Conservation (phyloP, 30 jellyfish, hydroid and myxozoan species). For the Aurelia sp. region DNA sequence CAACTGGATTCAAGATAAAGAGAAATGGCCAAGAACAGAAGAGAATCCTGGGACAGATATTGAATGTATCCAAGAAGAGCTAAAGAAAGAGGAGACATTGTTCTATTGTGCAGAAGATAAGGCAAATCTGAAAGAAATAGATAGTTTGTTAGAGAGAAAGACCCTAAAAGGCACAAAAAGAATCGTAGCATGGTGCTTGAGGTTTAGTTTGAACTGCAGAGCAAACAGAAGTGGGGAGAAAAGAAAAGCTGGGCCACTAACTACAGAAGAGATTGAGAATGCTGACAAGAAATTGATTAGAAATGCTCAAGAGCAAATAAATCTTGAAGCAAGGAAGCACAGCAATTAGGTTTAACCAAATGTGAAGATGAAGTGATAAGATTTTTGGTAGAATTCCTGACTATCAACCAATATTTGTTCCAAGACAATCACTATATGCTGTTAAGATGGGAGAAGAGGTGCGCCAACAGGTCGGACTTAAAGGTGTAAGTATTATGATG, state of each 20-base stretch:
- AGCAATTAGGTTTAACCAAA: constrained; percentile 14
- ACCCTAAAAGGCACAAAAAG: too few relatives aligned
- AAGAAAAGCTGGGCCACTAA: neutral
- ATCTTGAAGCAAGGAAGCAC: constrained; percentile 38
- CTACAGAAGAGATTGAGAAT: constrained; percentile 12
- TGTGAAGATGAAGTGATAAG: constrained; percentile 11
- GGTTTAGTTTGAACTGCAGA: too few relatives aligned
- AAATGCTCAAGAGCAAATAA: neutral
- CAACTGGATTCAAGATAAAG: neutral
- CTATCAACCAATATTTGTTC: neutral
- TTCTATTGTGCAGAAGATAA: neutral
- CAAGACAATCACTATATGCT: constrained; percentile 2
- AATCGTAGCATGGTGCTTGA: too few relatives aligned
- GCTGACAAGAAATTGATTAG: neutral
- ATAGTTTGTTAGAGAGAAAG: constrained; percentile 6
- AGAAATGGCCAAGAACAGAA: neutral
- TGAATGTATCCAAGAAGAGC: neutral
- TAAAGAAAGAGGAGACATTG: neutral
- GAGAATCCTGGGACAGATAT: neutral
- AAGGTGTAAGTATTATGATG: constrained; percentile 5
- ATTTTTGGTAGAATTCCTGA: constrained; percentile 13
- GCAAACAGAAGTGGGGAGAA: neutral
- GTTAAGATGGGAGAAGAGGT: constrained; percentile 1
- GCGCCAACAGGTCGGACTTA: constrained; percentile 10
- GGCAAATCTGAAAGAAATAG: neutral